phyloP scores from a whole-genome alignment of 2,888 invertebrate species.

The Ommatoiulus sabulosus region DNA sequence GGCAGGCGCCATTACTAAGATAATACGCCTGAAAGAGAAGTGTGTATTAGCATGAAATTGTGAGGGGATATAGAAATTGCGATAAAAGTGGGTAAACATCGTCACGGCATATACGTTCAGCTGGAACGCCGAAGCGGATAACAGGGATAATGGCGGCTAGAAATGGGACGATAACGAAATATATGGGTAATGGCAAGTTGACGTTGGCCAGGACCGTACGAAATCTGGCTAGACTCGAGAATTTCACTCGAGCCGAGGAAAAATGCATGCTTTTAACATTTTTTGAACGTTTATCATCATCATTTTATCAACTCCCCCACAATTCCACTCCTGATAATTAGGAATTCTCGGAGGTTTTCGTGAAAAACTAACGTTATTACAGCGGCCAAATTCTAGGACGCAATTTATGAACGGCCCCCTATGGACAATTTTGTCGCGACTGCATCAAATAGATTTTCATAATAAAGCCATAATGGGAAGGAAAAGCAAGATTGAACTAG shows the following conservation, averaged over 20 bases:
- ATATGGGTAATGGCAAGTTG: conserved; percentile 15
- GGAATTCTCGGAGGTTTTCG: neutral
- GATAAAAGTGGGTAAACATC: conserved; percentile 39
- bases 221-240: neutral
- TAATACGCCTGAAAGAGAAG: neutral
- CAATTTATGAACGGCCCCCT: too few species aligned
- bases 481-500: neutral
- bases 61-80: conserved; percentile 24
- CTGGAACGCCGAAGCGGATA: neutral
- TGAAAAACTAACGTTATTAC: neutral
- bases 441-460: neutral
- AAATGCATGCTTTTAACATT: conserved; percentile 11
- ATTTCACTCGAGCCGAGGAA: neutral
- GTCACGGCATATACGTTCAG: neutral
- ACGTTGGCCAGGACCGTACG: neutral
- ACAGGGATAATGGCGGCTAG: conserved; percentile 30
- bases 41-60: conserved; percentile 30
- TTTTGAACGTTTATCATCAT: neutral
- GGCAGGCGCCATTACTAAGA: conserved; percentile 39
- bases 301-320: neutral
- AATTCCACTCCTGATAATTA: neutral
- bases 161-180: conserved; percentile 33
- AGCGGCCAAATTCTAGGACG: too few species aligned
- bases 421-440: neutral
- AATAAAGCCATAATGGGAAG: conserved; percentile 13